phyloP scores from a whole-genome alignment of 2,888 invertebrate species.

The Yponomeuta evonymella region DNA sequence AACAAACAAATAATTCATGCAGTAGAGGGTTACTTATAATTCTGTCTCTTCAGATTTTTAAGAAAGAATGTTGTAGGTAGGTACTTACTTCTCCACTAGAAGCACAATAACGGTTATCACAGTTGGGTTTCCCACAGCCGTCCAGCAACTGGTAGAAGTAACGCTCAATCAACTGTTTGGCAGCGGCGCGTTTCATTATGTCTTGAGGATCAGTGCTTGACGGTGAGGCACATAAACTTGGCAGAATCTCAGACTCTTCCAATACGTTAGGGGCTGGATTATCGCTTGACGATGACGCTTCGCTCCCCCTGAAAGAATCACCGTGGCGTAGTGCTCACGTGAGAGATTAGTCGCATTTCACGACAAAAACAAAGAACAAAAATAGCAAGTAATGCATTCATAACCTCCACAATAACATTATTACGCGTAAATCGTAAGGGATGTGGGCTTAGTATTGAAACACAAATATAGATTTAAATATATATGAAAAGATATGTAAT shows the following conservation, averaged over 20 bases:
- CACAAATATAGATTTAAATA: background rate
- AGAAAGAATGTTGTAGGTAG: no score
- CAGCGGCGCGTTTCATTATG: slow-evolving; percentile 85
- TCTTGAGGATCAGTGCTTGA: slow-evolving; percentile 61
- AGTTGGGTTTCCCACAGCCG: slow-evolving; percentile 93
- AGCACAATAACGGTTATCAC: slow-evolving; percentile 91
- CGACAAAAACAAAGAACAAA: slow-evolving; percentile 61
- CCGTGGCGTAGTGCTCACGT: background rate
- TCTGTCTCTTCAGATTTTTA: no score
- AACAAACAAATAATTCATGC: no score
- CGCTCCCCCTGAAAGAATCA: slow-evolving; percentile 59
- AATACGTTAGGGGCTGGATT: slow-evolving; percentile 42
- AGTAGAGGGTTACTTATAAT: no score
- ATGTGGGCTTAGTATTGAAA: background rate
- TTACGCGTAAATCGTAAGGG: slow-evolving; percentile 30
- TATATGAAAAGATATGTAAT: background rate
- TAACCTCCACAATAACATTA: slow-evolving; percentile 38
- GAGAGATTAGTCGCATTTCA: background rate
- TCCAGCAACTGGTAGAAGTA: slow-evolving; percentile 95
- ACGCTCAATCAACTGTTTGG: slow-evolving; percentile 90
- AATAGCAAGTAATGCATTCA: slow-evolving; percentile 68
- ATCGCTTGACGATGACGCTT: slow-evolving; percentile 70
- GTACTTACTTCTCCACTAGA: slow-evolving; percentile 87
- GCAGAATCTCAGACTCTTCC: slow-evolving; percentile 41
- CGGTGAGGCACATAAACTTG: slow-evolving; percentile 51